phyloP scores from a whole-genome alignment of 2,797 vertebrate species.

The Sebastes baramenuke region DNA sequence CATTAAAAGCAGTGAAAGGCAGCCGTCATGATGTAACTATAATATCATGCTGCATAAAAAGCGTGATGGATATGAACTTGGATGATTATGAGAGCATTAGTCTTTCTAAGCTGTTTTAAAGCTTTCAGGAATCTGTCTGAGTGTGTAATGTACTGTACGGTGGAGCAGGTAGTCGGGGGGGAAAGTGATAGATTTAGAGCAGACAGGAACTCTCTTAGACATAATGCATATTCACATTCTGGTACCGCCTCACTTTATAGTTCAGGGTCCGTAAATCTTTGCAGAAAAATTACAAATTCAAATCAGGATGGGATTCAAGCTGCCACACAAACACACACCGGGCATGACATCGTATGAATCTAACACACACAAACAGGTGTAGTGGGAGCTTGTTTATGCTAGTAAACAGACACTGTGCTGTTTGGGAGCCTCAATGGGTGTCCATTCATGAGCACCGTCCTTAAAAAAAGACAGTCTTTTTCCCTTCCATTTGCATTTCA shows the following conservation, averaged over 20 bases:
- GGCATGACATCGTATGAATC: conserved; percentile 37
- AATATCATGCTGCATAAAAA: conserved; percentile 51
- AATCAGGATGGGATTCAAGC: conserved; percentile 41
- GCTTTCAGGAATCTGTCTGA: conserved; percentile 30
- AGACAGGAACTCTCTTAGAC: conserved; percentile 36
- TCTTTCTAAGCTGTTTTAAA: conserved; percentile 48
- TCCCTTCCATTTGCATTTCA: conserved; percentile 60
- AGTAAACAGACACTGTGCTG: conserved; percentile 33
- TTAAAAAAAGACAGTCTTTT: conserved; percentile 18
- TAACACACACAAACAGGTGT: conserved; percentile 47
- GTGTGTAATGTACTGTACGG: conserved; percentile 20
- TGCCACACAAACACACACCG: conserved; percentile 52
- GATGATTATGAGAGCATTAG: conserved; percentile 60
- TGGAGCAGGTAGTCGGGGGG: conserved; percentile 36
- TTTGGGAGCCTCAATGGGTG: conserved; percentile 26
- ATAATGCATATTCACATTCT: conserved; percentile 21
- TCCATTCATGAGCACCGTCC: conserved; percentile 48
- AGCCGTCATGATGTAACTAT: conserved; percentile 28
- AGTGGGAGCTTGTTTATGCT: conserved; percentile 36
- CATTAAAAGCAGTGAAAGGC: conserved; percentile 33
- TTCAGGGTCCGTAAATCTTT: conserved; percentile 4
- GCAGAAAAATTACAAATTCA: conserved; percentile 21
- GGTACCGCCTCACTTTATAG: not conserved
- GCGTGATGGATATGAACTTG: conserved; percentile 57
- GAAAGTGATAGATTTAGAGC: conserved; percentile 46